A percentile compares a stretch with the other conserved stretches of the same genome.
Evolutionary conservation across 2,113 vertebrate genomes (phyloP).

Genomic region (Xerus inauris): DNA sequence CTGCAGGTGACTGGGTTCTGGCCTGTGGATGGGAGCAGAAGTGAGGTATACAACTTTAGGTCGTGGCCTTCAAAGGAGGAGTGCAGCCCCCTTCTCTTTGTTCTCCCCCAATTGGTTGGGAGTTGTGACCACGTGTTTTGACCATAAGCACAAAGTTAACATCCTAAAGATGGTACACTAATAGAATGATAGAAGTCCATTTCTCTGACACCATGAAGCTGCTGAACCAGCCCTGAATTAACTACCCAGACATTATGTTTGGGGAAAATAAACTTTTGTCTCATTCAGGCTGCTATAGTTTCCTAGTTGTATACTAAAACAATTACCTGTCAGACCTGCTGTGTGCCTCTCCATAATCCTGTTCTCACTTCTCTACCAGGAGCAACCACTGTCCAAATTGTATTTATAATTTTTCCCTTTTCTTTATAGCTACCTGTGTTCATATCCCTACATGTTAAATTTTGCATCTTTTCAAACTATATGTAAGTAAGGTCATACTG

Average conservation of each 20-base stretch:
- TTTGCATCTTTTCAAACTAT: background rate
- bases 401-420: background rate
- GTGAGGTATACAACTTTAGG: too few species aligned
- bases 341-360: background rate
- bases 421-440: background rate
- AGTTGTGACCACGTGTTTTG: background rate
- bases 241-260: background rate
- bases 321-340: background rate
- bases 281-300: background rate
- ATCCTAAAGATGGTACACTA: background rate
- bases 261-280: background rate
- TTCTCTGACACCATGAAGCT: background rate
- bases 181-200: background rate
- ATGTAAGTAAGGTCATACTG: background rate
- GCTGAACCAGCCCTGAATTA: background rate
- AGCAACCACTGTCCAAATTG: background rate
- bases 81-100: background rate
- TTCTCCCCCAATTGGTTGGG: background rate
- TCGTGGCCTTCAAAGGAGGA: background rate
- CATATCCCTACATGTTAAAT: background rate
- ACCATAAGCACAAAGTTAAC: background rate
- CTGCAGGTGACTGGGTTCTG: background rate
- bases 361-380: background rate
- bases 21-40: background rate
- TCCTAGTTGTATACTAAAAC: background rate